Base-by-base conservation (phyloP, 2,113 vertebrate species). In the Nannobrachium achirus region DNA sequence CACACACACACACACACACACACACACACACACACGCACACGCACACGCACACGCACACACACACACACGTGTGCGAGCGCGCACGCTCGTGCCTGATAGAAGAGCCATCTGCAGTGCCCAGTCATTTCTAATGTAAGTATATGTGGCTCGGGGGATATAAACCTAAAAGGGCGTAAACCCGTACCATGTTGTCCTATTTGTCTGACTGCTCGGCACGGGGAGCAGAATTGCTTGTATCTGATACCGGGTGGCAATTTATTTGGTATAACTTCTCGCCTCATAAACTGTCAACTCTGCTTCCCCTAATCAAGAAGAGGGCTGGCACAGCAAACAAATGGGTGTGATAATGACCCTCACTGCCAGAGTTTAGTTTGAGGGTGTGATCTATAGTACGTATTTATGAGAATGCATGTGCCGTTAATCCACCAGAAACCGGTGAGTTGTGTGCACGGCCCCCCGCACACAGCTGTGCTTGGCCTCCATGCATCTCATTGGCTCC, bases 231-330 rank as follows among this genome's bases (percentile, higher is more conserved):
- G 41, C 66, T 80, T 73, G 78, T 69, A 75, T 88, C 78, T 71
- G 58, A 75, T 66, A 61, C 58, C 42, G 45, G 62, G n/a, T n/a
- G 48, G 81, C 79, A 75, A 79, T 88, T 85, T 77, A 83, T 88
- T 89, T 81, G 81, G 72, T 85, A 85, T 80, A 82, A 82, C 83
- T 81, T 79, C 68, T 71, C 16, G 49, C 83, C 50, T 78, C 63
- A 80, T 86, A 82, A 86, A 82, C 70, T 82, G 82, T 87, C 82
- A 81, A 57, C 70, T 73, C 38, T 45, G 70, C 20, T 78, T 82
- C 65, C 58, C 56, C 66, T 76, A 68, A 88, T 73, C 75, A 50
- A 81, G 64, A 74, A 65, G 66, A 83, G 64, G 68, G 79, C 73
- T 60, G 58, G 63, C 55, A 65, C 46, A 66, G 69, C 77, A 85